Conservation (phyloP, 2,113 vertebrate genomes). For the Semnornis frantzii region DNA sequence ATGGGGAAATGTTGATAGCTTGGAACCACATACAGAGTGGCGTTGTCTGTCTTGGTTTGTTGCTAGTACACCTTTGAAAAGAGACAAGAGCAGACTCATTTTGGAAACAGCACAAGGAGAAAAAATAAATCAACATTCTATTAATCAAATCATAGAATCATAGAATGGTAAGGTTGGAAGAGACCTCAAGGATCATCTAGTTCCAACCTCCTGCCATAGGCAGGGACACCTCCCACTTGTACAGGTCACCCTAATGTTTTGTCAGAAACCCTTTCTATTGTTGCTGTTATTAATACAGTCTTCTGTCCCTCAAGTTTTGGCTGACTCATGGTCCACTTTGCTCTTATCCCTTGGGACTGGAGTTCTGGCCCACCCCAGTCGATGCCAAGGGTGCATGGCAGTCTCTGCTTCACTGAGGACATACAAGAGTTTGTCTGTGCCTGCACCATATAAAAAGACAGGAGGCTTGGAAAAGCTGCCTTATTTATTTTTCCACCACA, state of each 20-base stretch:
- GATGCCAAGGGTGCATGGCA: background rate
- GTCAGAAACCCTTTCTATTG: background rate
- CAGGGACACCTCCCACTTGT: no score
- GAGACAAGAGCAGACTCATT: background rate
- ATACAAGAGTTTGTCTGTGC: background rate
- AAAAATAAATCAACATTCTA: background rate
- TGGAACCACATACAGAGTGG: background rate
- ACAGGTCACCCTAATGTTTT: background rate
- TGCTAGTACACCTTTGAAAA: background rate
- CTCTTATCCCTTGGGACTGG: background rate
- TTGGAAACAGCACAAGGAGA: background rate
- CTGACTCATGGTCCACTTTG: background rate
- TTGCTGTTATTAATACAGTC: background rate
- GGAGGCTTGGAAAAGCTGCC: background rate
- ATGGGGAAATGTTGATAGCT: background rate
- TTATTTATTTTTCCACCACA: background rate
- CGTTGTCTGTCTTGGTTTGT: background rate
- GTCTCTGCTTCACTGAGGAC: background rate
- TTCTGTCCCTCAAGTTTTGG: background rate
- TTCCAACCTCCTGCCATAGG: no score
- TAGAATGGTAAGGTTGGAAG: no score
- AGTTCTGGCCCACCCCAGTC: background rate
- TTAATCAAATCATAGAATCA: background rate
- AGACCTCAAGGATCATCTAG: no score
- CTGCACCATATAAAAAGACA: background rate